Base-by-base conservation (phyloP, 2,888 invertebrate species). In the Harpalus rufipes region DNA sequence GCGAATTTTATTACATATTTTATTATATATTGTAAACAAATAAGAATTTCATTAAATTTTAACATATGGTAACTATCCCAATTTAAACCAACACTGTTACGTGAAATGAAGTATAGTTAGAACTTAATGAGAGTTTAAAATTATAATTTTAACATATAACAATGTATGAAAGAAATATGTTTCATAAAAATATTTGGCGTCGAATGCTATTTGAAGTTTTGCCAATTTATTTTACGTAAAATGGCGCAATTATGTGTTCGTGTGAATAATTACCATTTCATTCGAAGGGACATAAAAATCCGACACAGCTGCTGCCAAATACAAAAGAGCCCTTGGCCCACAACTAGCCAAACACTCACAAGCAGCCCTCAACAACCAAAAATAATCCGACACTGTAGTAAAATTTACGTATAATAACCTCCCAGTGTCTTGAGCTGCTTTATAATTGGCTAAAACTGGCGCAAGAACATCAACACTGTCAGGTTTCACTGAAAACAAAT, bases 231-330 rank as follows among this genome's bases (percentile, higher is more conserved):
- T 21, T 32, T 5, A 18, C 5, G 65, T 32, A 25, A 58, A 18
- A 76, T 76, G 41, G 41, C 16, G 41, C 12, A 51, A 51, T 12
- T 51, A 10, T 32, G 32, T 32, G 32, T 32, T 21, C 5, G 32
- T 32, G 32, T 32, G 10, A 44, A 14, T 32, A 90, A 91, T 93
- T 91, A 98, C 98, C 95, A 99, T 96, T 93, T 97, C 93, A 90
- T 96, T 95, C 87, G 95, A 94, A 68, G 99, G 99, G 90, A 99
- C 95, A 91, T 99, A 99, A 93, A 99, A 99, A 92, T 99, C 99
- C 0, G 99, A 98, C 0, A 99, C 99, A 3, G 99, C 99, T 0
- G 99, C 99, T 16, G 99, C 99, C 82, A 99, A 93, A 91, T 98
- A 99, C n/a, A 99, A 91, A 88, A 98, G 90, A 0, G 96, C 97